A percentile compares a stretch with the other conserved stretches of the same genome.
phyloP scores from a whole-genome alignment of 1,140 invertebrate species.

The Streblospio benedicti region DNA sequence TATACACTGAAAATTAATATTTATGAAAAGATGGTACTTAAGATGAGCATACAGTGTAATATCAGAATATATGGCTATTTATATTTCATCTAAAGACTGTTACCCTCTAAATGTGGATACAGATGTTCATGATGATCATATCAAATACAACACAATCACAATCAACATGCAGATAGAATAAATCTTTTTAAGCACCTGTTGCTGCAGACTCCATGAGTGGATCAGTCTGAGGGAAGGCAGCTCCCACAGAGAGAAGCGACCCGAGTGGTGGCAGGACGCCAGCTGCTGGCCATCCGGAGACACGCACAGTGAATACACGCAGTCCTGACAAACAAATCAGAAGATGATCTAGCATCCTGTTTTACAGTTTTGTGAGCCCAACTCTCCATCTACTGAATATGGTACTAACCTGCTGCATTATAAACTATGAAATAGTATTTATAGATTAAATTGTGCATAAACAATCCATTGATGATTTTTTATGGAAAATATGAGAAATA shows the following conservation, averaged over 20 bases:
- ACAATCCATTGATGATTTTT: conserved; percentile 21
- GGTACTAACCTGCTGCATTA: not conserved
- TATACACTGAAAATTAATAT: not conserved
- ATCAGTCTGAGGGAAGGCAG: conserved; percentile 55
- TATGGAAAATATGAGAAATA: not conserved
- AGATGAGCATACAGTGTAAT: not conserved
- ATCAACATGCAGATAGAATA: not conserved
- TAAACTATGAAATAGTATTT: not conserved
- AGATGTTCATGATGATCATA: not conserved
- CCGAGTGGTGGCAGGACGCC: conserved; percentile 62
- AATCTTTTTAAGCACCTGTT: conserved; percentile 40
- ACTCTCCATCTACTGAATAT: not conserved
- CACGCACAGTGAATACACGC: conserved; percentile 58
- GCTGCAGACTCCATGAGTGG: conserved; percentile 53
- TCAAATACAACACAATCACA: not conserved
- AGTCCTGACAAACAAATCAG: conserved; percentile 39
- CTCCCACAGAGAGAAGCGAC: conserved; percentile 63
- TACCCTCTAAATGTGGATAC: not conserved
- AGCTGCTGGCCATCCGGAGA: conserved; percentile 55
- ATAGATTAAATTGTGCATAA: not conserved
- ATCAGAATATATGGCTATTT: not conserved
- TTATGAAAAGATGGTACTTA: not conserved
- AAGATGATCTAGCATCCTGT: not conserved
- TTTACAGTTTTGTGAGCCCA: not conserved
- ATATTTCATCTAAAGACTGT: not conserved